Evolutionary conservation across 1,140 invertebrate species (phyloP), one percentile per base, ranked within the genome.

Genomic region (Diabrotica virgifera): DNA sequence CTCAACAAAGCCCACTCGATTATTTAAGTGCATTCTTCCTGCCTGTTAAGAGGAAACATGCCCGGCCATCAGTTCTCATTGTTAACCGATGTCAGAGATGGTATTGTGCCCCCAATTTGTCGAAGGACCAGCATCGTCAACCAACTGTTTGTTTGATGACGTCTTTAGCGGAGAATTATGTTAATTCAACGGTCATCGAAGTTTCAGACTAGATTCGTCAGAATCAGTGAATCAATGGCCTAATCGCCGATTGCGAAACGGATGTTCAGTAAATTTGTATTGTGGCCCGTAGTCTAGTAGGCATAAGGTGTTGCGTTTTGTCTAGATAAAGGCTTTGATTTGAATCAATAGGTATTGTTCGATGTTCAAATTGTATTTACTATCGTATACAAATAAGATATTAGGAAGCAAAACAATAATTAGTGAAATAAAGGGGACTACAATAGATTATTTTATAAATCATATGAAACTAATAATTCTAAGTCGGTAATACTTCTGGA

Each of bases 101-200:
- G n/a, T 46, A 46, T 46, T 55, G 51, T 51, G 64, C 52, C 58
- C 64, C 64, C 59, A 65, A 65, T 65, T 65, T 65, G 64, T 65
- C 64, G 52, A 51, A 5, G 59, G 40, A 36, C 52, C 63, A 52
- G 14, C 53, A 52, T 36, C 14, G 12, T 35, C 64, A 52, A 61
- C 59, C 64, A 60, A 57, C 58, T 65, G 64, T 65, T 65, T 65
- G 64, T 61, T 65, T 61, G 64, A 65, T 61, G 59, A 52, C 50
- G 52, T 60, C 59, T 60, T 60, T 60, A 60, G 59, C 52, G 46
- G 59, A 60, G 59, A 60, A 60, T 60, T 60, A 60, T 60, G 59
- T 40, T 60, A 60, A 60, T 60, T 36, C 40, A n/a, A 8, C 40
- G 40, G 40, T 46, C 40, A 46, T 10, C n/a, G 40, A n/a, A 46